phyloP scores from a whole-genome alignment of 2,888 invertebrate genomes.

The Hesperia comma region DNA sequence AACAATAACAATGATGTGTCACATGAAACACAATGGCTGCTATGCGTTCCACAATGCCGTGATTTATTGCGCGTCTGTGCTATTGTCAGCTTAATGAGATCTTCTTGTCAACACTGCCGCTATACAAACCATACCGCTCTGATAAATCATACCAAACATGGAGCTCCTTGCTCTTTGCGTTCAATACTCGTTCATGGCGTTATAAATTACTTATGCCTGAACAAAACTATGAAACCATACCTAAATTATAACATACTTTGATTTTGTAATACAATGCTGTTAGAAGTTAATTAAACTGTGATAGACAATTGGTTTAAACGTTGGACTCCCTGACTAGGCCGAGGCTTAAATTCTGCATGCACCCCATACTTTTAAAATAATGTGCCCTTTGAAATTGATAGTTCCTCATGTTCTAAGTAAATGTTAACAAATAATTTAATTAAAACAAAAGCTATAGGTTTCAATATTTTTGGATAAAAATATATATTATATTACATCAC shows the following conservation, averaged over 20 bases:
- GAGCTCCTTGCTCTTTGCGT: slow-evolving; percentile 17
- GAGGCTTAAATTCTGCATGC: too few species aligned
- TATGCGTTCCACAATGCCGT: slow-evolving; percentile 60
- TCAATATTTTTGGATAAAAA: too few species aligned
- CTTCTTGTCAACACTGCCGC: slow-evolving; percentile 65
- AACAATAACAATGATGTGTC: slow-evolving; percentile 32
- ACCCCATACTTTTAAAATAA: too few species aligned
- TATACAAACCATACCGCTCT: slow-evolving; percentile 49
- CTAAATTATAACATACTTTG: not conserved
- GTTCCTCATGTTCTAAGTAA: too few species aligned
- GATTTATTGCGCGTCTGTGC: slow-evolving; percentile 69
- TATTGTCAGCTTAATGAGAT: slow-evolving; percentile 75
- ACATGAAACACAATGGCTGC: slow-evolving; percentile 13
- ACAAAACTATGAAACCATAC: too few species aligned
- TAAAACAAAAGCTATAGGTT: too few species aligned
- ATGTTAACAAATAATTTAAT: too few species aligned
- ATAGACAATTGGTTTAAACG: too few species aligned
- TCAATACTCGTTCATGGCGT: slow-evolving; percentile 14
- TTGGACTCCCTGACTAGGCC: too few species aligned
- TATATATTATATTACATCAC: too few species aligned
- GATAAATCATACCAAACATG: slow-evolving; percentile 47
- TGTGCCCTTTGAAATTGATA: too few species aligned
- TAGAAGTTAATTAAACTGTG: too few species aligned
- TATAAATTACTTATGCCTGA: not conserved
- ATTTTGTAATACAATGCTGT: not conserved